Conservation (phyloP, 2,888 invertebrate species). For the Drosophila longiperda region DNA sequence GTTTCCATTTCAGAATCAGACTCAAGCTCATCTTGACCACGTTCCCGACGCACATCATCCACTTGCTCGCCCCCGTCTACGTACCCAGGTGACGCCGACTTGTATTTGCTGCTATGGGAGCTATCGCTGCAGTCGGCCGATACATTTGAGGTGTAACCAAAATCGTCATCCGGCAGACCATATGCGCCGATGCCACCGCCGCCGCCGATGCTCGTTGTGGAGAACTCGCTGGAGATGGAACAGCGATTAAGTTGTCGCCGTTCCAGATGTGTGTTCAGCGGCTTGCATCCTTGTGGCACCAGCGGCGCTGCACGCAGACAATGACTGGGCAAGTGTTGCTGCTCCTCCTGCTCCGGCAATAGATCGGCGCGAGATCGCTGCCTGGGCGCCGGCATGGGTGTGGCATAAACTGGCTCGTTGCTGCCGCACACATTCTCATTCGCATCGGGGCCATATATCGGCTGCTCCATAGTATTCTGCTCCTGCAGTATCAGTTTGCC, state of each 20-base stretch:
- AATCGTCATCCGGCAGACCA: conserved; percentile 46
- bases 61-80: conserved; percentile 52
- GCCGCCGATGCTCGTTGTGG: conserved; percentile 70
- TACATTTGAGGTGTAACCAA: conserved; percentile 73
- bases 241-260: conserved; percentile 56
- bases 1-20: conserved; percentile 30
- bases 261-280: conserved; percentile 72
- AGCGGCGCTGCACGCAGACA: conserved; percentile 45
- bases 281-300: conserved; percentile 52
- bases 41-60: conserved; percentile 24
- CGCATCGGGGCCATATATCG: conserved; percentile 80
- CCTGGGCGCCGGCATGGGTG: conserved; percentile 83
- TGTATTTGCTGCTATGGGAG: conserved; percentile 81
- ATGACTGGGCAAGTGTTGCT: conserved; percentile 2
- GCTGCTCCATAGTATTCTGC: conserved; percentile 47
- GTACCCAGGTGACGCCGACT: conserved; percentile 84
- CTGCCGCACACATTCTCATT: conserved; percentile 76
- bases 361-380: conserved; percentile 59
- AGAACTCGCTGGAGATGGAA: conserved; percentile 80
- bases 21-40: conserved; percentile 20
- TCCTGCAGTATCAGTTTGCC: conserved; percentile 68
- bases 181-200: conserved; percentile 25
- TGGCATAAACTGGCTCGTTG: conserved; percentile 61
- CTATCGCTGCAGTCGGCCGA: conserved; percentile 80
- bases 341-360: conserved; percentile 10